phyloP scores from a whole-genome alignment of 35 echinoderm and acorn worm genomes.

The Holothuria glaberrima region DNA sequence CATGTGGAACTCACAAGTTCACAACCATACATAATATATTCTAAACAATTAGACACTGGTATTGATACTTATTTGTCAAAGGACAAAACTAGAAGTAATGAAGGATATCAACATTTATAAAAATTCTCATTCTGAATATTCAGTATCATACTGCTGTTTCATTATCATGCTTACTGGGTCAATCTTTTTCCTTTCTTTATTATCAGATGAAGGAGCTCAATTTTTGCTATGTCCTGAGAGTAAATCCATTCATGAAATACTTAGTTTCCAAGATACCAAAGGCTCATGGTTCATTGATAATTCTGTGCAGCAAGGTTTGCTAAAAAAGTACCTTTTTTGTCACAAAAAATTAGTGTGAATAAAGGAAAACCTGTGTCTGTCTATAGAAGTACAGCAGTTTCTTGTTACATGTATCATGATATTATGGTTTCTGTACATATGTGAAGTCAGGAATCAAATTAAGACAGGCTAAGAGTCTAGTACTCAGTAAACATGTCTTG shows the following conservation, averaged over 20 bases:
- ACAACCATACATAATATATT: too few species aligned
- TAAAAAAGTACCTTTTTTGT: neutral
- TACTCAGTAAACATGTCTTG: too few species aligned
- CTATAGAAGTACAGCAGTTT: too few species aligned
- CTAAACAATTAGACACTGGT: too few species aligned
- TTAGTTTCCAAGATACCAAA: conserved; percentile 22
- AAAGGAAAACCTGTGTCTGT: too few species aligned
- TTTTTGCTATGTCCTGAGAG: conserved; percentile 1
- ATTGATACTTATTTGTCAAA: neutral
- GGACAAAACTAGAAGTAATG: neutral
- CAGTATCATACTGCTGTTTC: neutral
- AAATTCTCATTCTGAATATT: neutral
- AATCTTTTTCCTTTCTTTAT: neutral
- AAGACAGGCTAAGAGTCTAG: too few species aligned
- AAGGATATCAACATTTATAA: neutral
- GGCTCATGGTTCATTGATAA: conserved; percentile 36
- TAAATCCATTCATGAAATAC: conserved; percentile 25
- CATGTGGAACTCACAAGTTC: too few species aligned
- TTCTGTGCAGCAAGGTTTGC: neutral
- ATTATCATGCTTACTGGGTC: neutral
- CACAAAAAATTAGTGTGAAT: neutral
- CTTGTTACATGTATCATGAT: too few species aligned
- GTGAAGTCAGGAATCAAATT: too few species aligned
- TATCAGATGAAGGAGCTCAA: neutral
- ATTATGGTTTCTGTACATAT: too few species aligned